A percentile compares a stretch with the other conserved stretches of the same genome.
These are phyloP conservation scores for Drosophila anomalata DNA, from an alignment of 2,888 invertebrate species.

Conservation along the genomic window DNA sequence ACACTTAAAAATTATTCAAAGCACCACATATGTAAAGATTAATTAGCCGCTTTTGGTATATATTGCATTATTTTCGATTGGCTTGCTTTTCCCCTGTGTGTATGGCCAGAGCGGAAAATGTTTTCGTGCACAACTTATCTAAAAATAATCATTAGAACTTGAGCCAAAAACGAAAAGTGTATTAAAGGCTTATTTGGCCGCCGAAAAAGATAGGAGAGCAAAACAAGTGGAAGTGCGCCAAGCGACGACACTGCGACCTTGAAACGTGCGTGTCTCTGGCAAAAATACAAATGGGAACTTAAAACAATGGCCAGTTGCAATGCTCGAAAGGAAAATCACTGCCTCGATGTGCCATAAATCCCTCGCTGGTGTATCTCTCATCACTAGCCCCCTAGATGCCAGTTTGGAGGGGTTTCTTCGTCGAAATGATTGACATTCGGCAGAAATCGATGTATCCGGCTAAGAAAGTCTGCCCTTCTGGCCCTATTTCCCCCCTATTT, in stretches of 20 bases:
- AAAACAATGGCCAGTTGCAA: slow-evolving; percentile 1
- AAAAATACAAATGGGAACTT: slow-evolving; percentile 8
- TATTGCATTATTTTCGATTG: slow-evolving; percentile 32
- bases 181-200: slow-evolving; percentile 40
- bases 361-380: slow-evolving; percentile 36
- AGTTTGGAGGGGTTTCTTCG: slow-evolving; percentile 19
- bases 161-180: slow-evolving; percentile 65
- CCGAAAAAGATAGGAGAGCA: slow-evolving; percentile 29
- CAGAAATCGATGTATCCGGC: slow-evolving; percentile 48
- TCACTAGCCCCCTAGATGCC: slow-evolving; percentile 28
- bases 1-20: not conserved
- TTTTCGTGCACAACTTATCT: slow-evolving; percentile 59
- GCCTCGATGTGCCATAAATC: slow-evolving; percentile 30
- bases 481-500: slow-evolving; percentile 20
- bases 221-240: slow-evolving; percentile 48
- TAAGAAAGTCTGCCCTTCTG: slow-evolving; percentile 6
- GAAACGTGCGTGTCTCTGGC: slow-evolving; percentile 40
- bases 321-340: slow-evolving; percentile 24
- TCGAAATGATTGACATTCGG: slow-evolving; percentile 63
- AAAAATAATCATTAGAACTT: slow-evolving; percentile 71
- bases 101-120: slow-evolving; percentile 17
- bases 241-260: slow-evolving; percentile 57
- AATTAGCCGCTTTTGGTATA: slow-evolving; percentile 30
- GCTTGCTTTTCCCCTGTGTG: slow-evolving; percentile 14
- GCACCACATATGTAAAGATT: slow-evolving; percentile 32